A percentile compares a stretch with the other conserved stretches of the same genome.
phyloP scores from a whole-genome alignment of 2,113 vertebrate species.

The Eulacestoma nigropectus region DNA sequence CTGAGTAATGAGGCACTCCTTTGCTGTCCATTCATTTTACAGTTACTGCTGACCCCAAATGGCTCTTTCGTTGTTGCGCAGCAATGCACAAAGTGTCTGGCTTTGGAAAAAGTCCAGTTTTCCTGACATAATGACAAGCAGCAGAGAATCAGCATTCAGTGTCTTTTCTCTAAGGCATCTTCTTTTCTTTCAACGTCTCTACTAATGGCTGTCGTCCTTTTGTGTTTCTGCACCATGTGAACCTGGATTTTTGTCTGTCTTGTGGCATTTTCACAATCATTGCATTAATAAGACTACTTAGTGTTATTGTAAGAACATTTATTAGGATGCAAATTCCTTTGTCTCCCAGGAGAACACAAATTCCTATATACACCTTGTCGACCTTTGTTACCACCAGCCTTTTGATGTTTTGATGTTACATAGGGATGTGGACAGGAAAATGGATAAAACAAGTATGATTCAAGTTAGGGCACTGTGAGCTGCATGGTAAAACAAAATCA shows the following conservation, averaged over 20 bases:
- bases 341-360: not conserved
- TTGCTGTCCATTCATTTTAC: slow-evolving; percentile 37
- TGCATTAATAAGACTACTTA: not conserved
- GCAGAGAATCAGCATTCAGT: slow-evolving; percentile 6
- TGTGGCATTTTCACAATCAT: not conserved
- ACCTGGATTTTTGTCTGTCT: not conserved
- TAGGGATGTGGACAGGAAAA: not conserved
- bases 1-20: slow-evolving; percentile 37
- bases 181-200: not conserved
- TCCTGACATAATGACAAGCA: slow-evolving; percentile 18
- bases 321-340: not conserved
- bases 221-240: not conserved
- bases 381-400: not conserved
- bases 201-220: not conserved
- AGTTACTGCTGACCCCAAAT: slow-evolving; percentile 32
- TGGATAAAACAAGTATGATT: not conserved
- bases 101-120: slow-evolving; percentile 37
- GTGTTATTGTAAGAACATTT: not conserved
- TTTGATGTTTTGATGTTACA: not conserved
- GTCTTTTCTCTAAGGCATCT: not conserved
- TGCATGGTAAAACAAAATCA: not conserved
- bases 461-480: not conserved
- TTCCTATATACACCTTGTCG: not conserved
- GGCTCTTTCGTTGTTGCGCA: slow-evolving; percentile 12
- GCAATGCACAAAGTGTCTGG: not conserved